Evolutionary conservation across 2,113 vertebrate species (phyloP), one percentile per base, ranked within the genome.

Genomic region (Hystrix brachyura): DNA sequence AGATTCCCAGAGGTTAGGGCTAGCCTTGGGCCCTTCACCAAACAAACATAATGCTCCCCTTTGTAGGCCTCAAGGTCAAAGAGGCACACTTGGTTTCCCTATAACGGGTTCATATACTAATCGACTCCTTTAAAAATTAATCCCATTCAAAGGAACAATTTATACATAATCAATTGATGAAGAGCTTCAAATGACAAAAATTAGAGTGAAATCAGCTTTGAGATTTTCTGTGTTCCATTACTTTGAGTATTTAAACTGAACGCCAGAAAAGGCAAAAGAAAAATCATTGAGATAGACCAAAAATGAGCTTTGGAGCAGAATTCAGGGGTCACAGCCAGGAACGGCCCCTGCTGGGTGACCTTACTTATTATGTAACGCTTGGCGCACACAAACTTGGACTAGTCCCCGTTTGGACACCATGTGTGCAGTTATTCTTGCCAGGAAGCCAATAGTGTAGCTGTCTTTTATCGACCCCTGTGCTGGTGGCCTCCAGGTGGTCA

Each of bases 401-500:
- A 14, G n/a, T 46, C 53, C 13, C 29, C 21, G 29, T 27, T 78
- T 43, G 48, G 15, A 82, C 1, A 27, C 59, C 76, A 55, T 69
- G n/a, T 91, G 93, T 81, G 46, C 43, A 4, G 29, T 59, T 53
- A 59, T 57, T 96, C n/a, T 43, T 96, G 97, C 91, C 94, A 96
- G 84, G 48, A 90, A 29, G 29, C 53, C 43, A 34, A n/a, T 9
- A 7, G 59, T 43, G 38, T 83, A 46, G 62, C 46, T 83, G 7
- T 89, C 38, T 78, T 38, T 93, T 34, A 10, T 4, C 71, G 80
- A 76, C 67, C 34, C 32, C 48, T 43, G 2, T 57, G 3, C n/a
- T 94, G 64, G 23, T 90, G 53, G 48, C 32, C 64, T 87, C 84
- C 59, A 78, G 84, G 88, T 72, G 59, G 38, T 34, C 7, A 48